Evolutionary conservation across 2,888 invertebrate species (phyloP), one percentile per base, ranked within the genome.

Genomic region (Achlya flavicornis): DNA sequence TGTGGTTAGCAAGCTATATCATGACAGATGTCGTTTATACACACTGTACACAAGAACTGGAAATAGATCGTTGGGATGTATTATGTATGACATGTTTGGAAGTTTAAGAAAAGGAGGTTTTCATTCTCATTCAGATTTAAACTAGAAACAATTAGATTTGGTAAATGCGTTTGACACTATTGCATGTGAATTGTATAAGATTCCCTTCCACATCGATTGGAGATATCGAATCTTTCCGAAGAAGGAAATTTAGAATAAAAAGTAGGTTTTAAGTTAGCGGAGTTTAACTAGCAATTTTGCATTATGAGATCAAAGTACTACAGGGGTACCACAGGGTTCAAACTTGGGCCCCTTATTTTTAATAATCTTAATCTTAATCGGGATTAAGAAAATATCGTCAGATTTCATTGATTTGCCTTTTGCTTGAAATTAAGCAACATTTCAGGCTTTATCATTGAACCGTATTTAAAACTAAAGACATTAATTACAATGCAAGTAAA

Each of bases 1-100:
- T 26, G 61, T 4, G 8, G 14, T 57, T 46, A 61, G 35, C 61
- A 61, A 5, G 60, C 11, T 19, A 60, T 43, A 43, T n/a, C 60
- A 60, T 26, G 41, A 41, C 59, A 19, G 53, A 3, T 53, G 19
- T 53, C 16, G 53, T 53, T 53, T 53, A 53, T 53, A n/a, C n/a
- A n/a, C n/a, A n/a, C 19, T 53, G 19, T 7, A 19, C 4, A 7
- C 0, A 35, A 6, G 7, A 3, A 10, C 10, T 53, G 19, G 10
- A 53, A 53, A 53, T 53, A 53, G 53, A 53, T n/a, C 19, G 6
- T 53, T 48, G 5, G 16, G 8, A 53, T 19, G 10, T 53, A 53
- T 53, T 53, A 53, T 53, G 19, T 53, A 19, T 53, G 19, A 19
- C 53, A 10, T 3, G 53, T 53, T 53, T 53, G 8, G 6, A 19